These are phyloP conservation scores for Amiota communis DNA, from an alignment of 2,888 invertebrate species.

Conservation along the genomic window DNA sequence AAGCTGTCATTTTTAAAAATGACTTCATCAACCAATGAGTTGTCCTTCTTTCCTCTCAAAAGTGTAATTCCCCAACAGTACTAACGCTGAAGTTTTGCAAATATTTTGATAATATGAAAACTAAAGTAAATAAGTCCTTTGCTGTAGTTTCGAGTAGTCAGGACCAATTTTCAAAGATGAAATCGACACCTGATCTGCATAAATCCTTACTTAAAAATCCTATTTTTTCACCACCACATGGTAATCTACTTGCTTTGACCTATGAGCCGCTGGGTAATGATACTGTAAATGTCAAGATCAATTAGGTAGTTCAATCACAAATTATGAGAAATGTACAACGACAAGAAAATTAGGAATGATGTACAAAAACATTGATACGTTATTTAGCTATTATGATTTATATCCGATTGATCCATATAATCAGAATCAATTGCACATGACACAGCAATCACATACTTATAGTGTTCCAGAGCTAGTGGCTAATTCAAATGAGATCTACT, in stretches of 20 bases:
- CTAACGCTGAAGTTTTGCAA: constrained; percentile 60
- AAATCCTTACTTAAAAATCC: constrained; percentile 47
- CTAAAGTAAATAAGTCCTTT: neutral
- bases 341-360: too few species aligned
- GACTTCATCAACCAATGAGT: constrained; percentile 80
- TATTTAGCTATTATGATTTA: too few species aligned
- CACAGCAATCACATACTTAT: too few species aligned
- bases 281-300: too few species aligned
- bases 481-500: too few species aligned
- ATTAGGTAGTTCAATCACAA: too few species aligned
- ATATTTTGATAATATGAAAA: constrained; percentile 46
- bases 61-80: constrained; percentile 56
- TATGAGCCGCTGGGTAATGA: too few species aligned
- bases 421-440: too few species aligned
- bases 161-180: constrained; percentile 49
- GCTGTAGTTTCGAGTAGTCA: neutral
- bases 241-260: constrained; percentile 51
- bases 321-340: too few species aligned
- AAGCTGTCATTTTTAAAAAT: constrained; percentile 68
- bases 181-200: constrained; percentile 48
- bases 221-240: constrained; percentile 46
- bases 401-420: too few species aligned
- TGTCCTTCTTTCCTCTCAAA: constrained; percentile 74
- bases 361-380: too few species aligned
- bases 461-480: too few species aligned